Base-by-base conservation (phyloP, 2,888 invertebrate genomes). In the Miltochrista miniata region DNA sequence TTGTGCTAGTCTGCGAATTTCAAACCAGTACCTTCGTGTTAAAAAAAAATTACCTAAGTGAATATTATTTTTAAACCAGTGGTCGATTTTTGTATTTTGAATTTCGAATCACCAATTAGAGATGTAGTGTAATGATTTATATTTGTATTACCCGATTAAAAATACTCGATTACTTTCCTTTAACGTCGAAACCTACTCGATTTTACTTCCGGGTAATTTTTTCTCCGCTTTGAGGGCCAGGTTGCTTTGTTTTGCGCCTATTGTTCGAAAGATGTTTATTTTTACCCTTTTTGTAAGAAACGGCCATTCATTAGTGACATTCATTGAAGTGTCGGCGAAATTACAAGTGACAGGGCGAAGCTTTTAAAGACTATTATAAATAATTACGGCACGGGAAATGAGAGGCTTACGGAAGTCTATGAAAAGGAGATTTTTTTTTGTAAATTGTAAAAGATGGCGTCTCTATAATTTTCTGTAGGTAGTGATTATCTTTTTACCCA, bases 181-280 rank as follows among this genome's bases (percentile, higher is more conserved):
- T 37, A 41, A 48, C 37, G 35, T 45, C 43, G 29, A 7, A 18
- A 29, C 35, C 35, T 34, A 33, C 44, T 40, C 35, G 44, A 45
- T 56, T 36, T 44, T 45, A 49, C 51, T 48, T 61, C 50, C 42
- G 18, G 24, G 35, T 12, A 30, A 29, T 39, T 51, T 46, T 53
- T 59, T 59, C 58, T 44, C 47, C 51, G 56, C 60, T 67, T 67
- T 72, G 67, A 68, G 54, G 54, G 57, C 34, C 42, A 39, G 49
- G 44, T 45, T 48, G 54, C 64, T 68, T 74, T 74, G 70, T 72
- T 68, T 69, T 51, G 47, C 44, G 48, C 44, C 61, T 48, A 67
- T 74, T 74, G 71, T 74, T 68, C 59, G 47, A 42, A 7, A 35
- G 46, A 48, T 68, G 59, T 68, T 67, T 69, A 70, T 67, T 69